Conservation (phyloP, 2,888 invertebrate genomes). For the Rotaria magnacalcarata region DNA sequence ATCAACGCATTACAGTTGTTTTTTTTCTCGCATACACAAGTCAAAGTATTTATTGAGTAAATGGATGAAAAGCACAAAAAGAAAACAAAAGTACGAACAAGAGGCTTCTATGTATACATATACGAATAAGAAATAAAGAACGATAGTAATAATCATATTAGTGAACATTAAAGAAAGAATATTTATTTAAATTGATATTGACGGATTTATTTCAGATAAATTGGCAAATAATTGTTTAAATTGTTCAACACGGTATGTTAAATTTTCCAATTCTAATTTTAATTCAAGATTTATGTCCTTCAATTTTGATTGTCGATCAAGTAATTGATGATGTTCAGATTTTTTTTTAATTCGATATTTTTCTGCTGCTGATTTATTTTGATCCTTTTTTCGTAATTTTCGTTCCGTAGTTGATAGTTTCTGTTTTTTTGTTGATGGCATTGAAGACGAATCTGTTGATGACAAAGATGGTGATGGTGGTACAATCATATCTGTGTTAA, state of each 20-base stretch:
- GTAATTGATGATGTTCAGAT: background rate
- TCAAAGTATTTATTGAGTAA: background rate
- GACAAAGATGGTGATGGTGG: background rate
- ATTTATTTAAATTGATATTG: background rate
- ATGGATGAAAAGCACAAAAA: background rate
- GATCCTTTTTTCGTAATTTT: background rate
- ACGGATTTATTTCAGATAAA: background rate
- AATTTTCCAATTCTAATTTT: conserved; percentile 14
- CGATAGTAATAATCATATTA: background rate
- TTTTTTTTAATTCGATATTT: conserved; percentile 15
- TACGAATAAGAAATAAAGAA: background rate
- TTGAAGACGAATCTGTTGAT: background rate
- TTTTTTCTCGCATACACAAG: background rate
- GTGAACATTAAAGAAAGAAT: background rate
- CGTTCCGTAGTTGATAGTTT: background rate
- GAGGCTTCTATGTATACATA: too few relatives aligned
- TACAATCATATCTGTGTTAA: background rate
- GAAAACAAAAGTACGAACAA: background rate
- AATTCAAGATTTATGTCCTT: background rate
- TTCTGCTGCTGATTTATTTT: conserved; percentile 32
- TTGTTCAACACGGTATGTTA: background rate
- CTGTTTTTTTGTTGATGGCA: background rate
- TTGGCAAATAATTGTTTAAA: conserved; percentile 13
- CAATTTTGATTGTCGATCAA: background rate
- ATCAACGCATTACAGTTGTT: too few relatives aligned